phyloP scores from a whole-genome alignment of 2,888 invertebrate genomes.

The Melieria crassipennis region DNA sequence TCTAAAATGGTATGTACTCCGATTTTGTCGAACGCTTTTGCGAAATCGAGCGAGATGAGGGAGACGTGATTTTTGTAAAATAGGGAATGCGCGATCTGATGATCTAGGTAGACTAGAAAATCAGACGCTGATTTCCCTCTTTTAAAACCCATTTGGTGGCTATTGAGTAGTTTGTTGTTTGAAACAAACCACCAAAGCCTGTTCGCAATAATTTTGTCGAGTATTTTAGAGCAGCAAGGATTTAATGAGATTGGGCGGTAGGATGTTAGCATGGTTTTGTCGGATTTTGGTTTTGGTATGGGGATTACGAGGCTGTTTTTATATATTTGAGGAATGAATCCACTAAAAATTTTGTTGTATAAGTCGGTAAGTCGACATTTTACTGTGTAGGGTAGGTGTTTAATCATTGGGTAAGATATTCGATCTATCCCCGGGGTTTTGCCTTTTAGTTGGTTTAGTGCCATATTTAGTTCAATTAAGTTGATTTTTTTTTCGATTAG shows the following conservation, averaged over 20 bases:
- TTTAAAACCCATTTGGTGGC: constrained; percentile 28
- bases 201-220: constrained; percentile 27
- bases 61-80: constrained; percentile 17
- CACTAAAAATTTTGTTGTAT: constrained; percentile 25
- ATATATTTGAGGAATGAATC: constrained; percentile 27
- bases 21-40: constrained; percentile 40
- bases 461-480: background rate
- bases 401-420: constrained; percentile 28
- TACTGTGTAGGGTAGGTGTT: background rate
- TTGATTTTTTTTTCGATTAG: constrained; percentile 1
- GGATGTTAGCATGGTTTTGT: constrained; percentile 23
- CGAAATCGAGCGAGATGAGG: constrained; percentile 36
- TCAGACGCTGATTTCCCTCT: constrained; percentile 10
- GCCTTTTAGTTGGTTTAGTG: constrained; percentile 10
- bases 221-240: constrained; percentile 4
- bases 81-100: background rate
- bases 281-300: constrained; percentile 21
- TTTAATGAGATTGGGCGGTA: constrained; percentile 34
- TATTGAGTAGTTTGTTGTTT: constrained; percentile 25
- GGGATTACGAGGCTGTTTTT: constrained; percentile 29
- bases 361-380: constrained; percentile 8
- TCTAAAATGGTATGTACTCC: constrained; percentile 33
- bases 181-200: constrained; percentile 31
- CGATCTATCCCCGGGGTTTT: constrained; percentile 27
- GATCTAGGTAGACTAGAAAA: background rate